phyloP scores from a whole-genome alignment of 2,113 vertebrate genomes.

The Mustela nigripes region DNA sequence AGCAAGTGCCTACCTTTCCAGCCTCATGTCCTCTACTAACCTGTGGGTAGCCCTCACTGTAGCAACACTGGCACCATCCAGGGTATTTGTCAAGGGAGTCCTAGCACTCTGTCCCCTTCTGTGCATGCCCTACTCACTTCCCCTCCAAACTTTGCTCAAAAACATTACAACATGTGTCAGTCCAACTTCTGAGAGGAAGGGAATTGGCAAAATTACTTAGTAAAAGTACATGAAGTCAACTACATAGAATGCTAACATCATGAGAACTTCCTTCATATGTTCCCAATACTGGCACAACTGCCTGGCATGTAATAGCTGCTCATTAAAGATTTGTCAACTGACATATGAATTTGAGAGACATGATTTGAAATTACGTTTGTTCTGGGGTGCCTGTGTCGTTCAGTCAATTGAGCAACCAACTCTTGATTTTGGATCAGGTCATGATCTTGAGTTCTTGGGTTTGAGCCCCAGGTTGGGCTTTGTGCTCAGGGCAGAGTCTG shows the following conservation, averaged over 20 bases:
- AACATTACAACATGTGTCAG: background rate
- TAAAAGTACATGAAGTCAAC: background rate
- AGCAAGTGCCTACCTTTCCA: background rate
- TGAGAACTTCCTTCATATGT: background rate
- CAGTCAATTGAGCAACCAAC: background rate
- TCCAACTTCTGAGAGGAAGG: background rate
- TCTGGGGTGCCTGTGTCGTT: background rate
- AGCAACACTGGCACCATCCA: background rate
- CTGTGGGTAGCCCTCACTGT: background rate
- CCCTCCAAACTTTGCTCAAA: background rate
- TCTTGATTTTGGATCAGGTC: background rate
- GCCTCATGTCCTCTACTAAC: background rate
- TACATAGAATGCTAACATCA: background rate
- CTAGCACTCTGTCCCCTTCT: background rate
- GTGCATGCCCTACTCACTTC: background rate
- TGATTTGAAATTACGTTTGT: background rate
- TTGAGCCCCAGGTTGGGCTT: background rate
- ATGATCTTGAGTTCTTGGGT: background rate
- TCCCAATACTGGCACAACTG: background rate
- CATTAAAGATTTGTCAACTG: conserved; percentile 39
- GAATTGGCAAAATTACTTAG: background rate
- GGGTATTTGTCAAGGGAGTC: background rate
- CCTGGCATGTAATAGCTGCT: background rate
- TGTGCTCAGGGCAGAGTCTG: background rate
- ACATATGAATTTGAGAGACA: conserved; percentile 21